Evolutionary conservation across 2,113 vertebrate genomes (phyloP), one percentile per base, ranked within the genome.

Genomic region (Erythrocebus patas): DNA sequence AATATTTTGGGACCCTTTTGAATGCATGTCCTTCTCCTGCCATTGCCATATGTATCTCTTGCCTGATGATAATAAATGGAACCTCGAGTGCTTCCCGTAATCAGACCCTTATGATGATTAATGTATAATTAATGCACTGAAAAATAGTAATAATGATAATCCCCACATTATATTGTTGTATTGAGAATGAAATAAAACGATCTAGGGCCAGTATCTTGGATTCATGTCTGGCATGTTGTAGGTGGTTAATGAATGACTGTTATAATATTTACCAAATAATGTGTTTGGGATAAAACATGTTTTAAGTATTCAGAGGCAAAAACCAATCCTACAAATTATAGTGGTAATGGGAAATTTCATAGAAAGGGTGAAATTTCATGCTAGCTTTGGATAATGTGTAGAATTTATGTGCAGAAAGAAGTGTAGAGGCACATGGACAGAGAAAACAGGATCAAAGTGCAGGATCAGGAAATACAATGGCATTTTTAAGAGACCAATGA

Each of bases 341-440:
- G 25, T 59, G 35, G 84, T 23, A 50, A 43, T 93, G 72, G 59
- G 68, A 55, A 64, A 35, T 75, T 89, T 89, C 40, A 59, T 30
- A 78, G 13, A 45, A 83, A 35, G 27, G 32, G 43, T 43, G n/a
- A 38, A 66, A 68, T 52, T 55, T 78, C 73, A 52, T 20, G 25
- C n/a, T 52, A 20, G 10, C 18, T 40, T 72, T 64, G 43, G n/a
- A 14, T 2, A 38, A 40, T 43, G 11, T 23, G 0, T 61, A 73
- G 43, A 89, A 83, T 52, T 75, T 10, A 27, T 43, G 16, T 52
- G 55, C 17, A 81, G 64, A 40, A 61, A 59, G 25, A 81, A 68
- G 6, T 38, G 6, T 1, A 35, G 35, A 27, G 30, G 8, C 27
- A 18, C 38, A 27, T 1, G 6, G 23, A 64, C 8, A 8, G 14